Evolutionary conservation across 2,797 vertebrate genomes (phyloP).

Genomic region (Tachyglossus aculeatus): DNA sequence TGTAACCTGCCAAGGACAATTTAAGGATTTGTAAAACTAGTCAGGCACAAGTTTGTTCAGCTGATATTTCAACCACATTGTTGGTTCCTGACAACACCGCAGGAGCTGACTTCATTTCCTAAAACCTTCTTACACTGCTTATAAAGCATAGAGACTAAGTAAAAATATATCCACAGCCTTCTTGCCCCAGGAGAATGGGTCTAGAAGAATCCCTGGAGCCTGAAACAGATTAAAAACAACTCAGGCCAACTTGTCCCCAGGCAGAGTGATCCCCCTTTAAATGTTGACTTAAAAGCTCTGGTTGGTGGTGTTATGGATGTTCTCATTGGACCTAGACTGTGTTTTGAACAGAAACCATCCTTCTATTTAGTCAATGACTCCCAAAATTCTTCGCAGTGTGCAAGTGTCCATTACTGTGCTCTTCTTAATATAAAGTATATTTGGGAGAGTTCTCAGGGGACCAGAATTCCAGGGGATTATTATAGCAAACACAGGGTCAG

Average conservation of each 20-base stretch:
- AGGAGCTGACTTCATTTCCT: neutral
- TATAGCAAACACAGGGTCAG: no score
- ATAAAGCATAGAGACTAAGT: neutral
- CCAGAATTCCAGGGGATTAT: no score
- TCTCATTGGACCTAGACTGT: neutral
- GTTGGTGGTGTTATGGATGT: neutral
- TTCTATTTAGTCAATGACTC: neutral
- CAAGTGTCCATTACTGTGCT: neutral
- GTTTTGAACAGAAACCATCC: neutral
- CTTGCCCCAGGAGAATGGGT: no score
- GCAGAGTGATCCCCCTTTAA: no score
- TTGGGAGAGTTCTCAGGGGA: no score
- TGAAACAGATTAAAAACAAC: neutral
- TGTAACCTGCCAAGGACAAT: neutral
- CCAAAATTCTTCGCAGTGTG: neutral
- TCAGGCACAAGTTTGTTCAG: neutral
- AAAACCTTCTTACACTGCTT: neutral
- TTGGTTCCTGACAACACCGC: neutral
- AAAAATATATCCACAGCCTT: neutral
- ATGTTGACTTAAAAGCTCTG: neutral
- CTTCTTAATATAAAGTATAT: neutral
- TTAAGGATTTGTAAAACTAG: neutral
- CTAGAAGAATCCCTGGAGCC: neutral
- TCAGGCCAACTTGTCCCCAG: neutral
- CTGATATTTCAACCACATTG: neutral